Conservation (phyloP, 37 sponge, comb jelly and placozoan genomes). For the Theonella swinhoei region DNA sequence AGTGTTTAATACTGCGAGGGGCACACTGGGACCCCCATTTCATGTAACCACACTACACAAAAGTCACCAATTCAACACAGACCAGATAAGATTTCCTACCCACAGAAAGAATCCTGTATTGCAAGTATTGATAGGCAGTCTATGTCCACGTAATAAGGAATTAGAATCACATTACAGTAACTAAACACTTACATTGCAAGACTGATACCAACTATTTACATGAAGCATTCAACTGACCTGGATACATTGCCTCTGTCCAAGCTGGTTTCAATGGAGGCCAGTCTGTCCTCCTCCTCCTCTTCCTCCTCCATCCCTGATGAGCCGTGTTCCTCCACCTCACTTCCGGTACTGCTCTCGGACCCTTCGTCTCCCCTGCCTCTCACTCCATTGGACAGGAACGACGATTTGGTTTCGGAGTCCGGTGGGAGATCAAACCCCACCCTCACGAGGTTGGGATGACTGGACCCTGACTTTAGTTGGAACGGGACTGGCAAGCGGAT, state of each 20-base stretch:
- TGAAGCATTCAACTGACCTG: too few species aligned
- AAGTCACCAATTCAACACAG: too few species aligned
- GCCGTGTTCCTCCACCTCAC: not conserved
- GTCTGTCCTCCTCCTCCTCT: not conserved
- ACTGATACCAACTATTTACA: too few species aligned
- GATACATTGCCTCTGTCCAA: not conserved
- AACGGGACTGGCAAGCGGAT: not conserved
- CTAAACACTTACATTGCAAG: too few species aligned
- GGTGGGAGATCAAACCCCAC: not conserved
- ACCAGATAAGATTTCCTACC: too few species aligned
- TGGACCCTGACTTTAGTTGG: not conserved
- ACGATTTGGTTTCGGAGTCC: not conserved
- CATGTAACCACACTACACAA: too few species aligned
- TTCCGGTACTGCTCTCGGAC: not conserved
- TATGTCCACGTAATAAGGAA: too few species aligned
- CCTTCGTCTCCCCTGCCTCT: not conserved
- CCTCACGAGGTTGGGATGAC: not conserved
- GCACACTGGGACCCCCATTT: too few species aligned
- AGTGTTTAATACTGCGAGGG: too few species aligned
- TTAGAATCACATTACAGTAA: too few species aligned
- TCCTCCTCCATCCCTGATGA: not conserved
- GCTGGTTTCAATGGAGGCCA: not conserved
- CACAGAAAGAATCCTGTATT: too few species aligned
- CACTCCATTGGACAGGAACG: not conserved
- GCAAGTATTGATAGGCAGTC: too few species aligned